Conservation (phyloP, 2,888 invertebrate species). For the Augochlorella aurata region DNA sequence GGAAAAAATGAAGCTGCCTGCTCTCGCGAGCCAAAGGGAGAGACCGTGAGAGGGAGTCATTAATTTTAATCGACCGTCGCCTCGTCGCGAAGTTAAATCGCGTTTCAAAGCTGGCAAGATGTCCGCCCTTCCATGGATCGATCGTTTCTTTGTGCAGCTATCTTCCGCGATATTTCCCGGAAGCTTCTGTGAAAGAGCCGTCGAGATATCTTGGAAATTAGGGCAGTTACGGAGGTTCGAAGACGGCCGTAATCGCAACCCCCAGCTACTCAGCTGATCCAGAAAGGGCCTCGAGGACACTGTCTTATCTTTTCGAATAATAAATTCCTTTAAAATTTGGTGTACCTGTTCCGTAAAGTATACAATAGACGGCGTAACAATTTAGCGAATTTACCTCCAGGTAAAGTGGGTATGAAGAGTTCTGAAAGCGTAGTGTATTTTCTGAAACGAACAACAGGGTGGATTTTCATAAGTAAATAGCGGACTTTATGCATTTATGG, state of each 20-base stretch:
- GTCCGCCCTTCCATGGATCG: not conserved
- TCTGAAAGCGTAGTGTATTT: not conserved
- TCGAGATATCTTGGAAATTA: not conserved
- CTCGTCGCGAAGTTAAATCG: constrained; percentile 12
- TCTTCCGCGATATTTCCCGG: not conserved
- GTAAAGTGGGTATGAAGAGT: not conserved
- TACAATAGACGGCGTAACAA: not conserved
- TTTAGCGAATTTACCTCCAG: not conserved
- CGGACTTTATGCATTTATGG: too few species aligned
- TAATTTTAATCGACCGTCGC: constrained; percentile 38
- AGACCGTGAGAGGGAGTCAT: constrained; percentile 18
- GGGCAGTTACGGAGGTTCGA: not conserved
- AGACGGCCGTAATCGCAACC: not conserved
- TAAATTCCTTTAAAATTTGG: not conserved
- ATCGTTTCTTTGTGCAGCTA: not conserved
- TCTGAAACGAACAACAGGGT: not conserved
- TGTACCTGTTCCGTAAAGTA: not conserved
- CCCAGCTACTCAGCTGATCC: too few species aligned
- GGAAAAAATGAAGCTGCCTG: constrained; percentile 24
- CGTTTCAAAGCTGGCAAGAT: not conserved
- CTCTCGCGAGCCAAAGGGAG: not conserved
- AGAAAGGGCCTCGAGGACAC: too few species aligned
- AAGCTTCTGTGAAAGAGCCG: not conserved
- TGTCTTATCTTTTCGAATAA: not conserved
- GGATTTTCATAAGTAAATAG: not conserved